Conservation (phyloP, 2,113 vertebrate genomes). For the Sceloporus undulatus region DNA sequence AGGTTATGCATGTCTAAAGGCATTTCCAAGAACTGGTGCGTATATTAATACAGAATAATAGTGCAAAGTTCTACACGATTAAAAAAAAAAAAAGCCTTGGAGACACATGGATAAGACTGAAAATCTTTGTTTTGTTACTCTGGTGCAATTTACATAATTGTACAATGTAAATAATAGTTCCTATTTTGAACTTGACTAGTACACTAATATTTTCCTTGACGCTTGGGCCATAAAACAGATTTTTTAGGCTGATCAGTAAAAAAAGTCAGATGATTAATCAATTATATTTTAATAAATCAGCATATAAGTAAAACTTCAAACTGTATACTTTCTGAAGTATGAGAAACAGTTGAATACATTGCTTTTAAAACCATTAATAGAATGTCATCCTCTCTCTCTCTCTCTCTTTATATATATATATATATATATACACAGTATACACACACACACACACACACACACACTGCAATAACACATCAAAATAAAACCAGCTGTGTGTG, state of each 20-base stretch:
- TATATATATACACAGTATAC: too few relatives aligned
- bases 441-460: too few relatives aligned
- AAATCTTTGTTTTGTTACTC: background rate
- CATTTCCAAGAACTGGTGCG: background rate
- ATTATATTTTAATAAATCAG: background rate
- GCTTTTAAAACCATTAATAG: background rate
- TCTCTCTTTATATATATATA: too few relatives aligned
- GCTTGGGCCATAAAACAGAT: background rate
- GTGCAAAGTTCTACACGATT: constrained; percentile 2
- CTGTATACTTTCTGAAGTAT: background rate
- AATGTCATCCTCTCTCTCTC: too few relatives aligned
- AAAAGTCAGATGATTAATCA: background rate
- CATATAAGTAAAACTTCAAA: background rate
- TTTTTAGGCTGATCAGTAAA: background rate
- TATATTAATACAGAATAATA: background rate
- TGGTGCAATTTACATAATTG: background rate
- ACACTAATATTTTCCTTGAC: background rate
- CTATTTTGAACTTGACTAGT: background rate
- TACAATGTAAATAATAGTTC: background rate
- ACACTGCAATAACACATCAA: too few relatives aligned
- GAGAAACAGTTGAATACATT: background rate
- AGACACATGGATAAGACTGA: background rate
- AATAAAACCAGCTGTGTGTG: too few relatives aligned
- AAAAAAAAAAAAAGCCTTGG: background rate
- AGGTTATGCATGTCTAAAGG: background rate